These are phyloP conservation scores for Drosophila littoralis DNA, from an alignment of 1,140 invertebrate species.

Conservation along the genomic window DNA sequence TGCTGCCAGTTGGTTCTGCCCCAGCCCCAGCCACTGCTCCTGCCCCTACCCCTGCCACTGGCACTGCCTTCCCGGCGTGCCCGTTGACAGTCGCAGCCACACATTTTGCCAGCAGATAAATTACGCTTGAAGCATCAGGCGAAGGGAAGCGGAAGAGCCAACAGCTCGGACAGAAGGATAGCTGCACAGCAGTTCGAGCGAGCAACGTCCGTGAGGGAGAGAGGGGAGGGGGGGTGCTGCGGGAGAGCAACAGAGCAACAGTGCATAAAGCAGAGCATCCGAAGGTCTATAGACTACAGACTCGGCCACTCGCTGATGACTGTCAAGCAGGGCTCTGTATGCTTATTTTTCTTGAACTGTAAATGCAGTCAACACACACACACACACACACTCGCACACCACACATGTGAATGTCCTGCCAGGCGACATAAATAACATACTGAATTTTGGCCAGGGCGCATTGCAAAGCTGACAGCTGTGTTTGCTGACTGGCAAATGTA, in stretches of 20 bases:
- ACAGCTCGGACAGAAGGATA: slow-evolving; percentile 51
- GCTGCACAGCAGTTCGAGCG: slow-evolving; percentile 1
- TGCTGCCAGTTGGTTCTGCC: slow-evolving; percentile 15
- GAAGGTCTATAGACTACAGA: slow-evolving; percentile 37
- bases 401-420: slow-evolving; percentile 8
- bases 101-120: slow-evolving; percentile 68
- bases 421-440: slow-evolving; percentile 35
- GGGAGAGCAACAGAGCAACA: slow-evolving; percentile 4
- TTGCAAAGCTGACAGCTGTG: slow-evolving; percentile 16
- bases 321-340: slow-evolving; percentile 61
- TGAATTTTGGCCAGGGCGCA: slow-evolving; percentile 8
- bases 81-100: slow-evolving; percentile 46
- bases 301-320: slow-evolving; percentile 43
- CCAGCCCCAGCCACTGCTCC: background rate
- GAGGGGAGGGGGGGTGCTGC: background rate
- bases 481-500: background rate
- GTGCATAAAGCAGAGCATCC: slow-evolving; percentile 19
- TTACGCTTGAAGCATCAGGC: slow-evolving; percentile 65
- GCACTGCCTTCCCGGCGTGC: too few relatives aligned
- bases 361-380: slow-evolving; percentile 39
- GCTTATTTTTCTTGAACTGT: slow-evolving; percentile 73
- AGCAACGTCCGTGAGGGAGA: background rate
- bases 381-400: slow-evolving; percentile 12
- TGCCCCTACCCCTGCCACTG: background rate
- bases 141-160: slow-evolving; percentile 72